phyloP scores from a whole-genome alignment of 2,113 vertebrate species.

The Copsychus sechellarum region DNA sequence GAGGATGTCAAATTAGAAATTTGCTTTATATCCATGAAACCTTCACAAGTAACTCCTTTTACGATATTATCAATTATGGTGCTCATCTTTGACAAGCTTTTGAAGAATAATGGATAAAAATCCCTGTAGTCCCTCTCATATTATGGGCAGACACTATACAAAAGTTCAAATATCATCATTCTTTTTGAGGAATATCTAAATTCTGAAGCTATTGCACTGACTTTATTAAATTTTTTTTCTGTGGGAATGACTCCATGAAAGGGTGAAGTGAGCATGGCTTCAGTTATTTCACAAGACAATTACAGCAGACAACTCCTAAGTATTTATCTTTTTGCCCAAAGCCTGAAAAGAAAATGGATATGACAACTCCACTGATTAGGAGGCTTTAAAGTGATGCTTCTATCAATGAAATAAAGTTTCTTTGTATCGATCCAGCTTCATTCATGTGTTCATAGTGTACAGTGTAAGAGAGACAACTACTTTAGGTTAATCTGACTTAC shows the following conservation, averaged over 20 bases:
- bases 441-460: not conserved
- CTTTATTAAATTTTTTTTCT: not conserved
- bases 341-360: not conserved
- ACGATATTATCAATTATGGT: not conserved
- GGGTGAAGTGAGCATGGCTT: not conserved
- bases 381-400: not conserved
- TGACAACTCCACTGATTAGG: not conserved
- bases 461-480: not conserved
- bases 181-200: not conserved
- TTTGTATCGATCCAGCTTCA: not conserved
- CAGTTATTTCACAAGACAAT: not conserved
- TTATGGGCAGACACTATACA: not conserved
- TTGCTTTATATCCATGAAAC: not conserved
- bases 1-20: conserved; percentile 35
- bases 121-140: not conserved
- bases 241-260: not conserved
- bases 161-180: not conserved
- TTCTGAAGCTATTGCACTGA: not conserved
- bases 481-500: not conserved
- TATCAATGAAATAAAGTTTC: not conserved
- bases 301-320: not conserved
- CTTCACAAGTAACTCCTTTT: conserved; percentile 12
- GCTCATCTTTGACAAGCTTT: not conserved
- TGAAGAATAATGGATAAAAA: conserved; percentile 1
- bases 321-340: not conserved